Base-by-base conservation (phyloP, 2,888 invertebrate species). In the Sphinx pinastri region DNA sequence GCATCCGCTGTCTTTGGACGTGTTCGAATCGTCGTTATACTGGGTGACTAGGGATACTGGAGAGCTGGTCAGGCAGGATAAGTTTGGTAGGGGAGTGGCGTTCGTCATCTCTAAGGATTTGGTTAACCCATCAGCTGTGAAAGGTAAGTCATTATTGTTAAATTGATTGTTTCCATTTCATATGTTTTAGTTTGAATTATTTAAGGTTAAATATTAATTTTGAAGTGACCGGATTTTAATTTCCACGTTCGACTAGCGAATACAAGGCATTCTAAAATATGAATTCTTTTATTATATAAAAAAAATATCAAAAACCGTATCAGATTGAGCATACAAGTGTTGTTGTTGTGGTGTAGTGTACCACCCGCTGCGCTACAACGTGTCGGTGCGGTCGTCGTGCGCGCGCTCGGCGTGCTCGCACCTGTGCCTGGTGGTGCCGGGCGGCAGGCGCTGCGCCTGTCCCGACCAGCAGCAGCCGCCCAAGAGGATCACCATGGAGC, bases 21-120 rank as follows among this genome's bases (percentile, higher is more conserved):
- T 99, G 16, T 99, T 99, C 89, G 99, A 99, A 90, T 98, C 97
- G 47, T 96, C 96, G 72, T 86, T 99, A 77, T 99, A 97, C 91
- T 99, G 99, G 99, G 95, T 98, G n/a, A 98, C 99, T 0, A 95
- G 97, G 70, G 97, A 98, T 80, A 96, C 97, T 0, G 99, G 99
- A 0, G 98, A 98, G 82, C 93, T 99, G 8, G 94, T 98, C 67
- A 95, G 96, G 38, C 98, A 99, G 88, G 99, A 99, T 88, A 99
- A 99, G 94, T 99, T 99, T 91, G 99, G 99, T 0, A 95, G 99
- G 68, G 99, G 99, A 13, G 98, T 99, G 74, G 97, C 98, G 57
- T 97, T 97, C 66, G 94, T 96, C 1, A 94, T 99, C 31, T 96
- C 98, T 73, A 96, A 96, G 79, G 97, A 98, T 84, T 95, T 99